Conservation (phyloP, 2,797 vertebrate species). For the Diplodus puntazzo region DNA sequence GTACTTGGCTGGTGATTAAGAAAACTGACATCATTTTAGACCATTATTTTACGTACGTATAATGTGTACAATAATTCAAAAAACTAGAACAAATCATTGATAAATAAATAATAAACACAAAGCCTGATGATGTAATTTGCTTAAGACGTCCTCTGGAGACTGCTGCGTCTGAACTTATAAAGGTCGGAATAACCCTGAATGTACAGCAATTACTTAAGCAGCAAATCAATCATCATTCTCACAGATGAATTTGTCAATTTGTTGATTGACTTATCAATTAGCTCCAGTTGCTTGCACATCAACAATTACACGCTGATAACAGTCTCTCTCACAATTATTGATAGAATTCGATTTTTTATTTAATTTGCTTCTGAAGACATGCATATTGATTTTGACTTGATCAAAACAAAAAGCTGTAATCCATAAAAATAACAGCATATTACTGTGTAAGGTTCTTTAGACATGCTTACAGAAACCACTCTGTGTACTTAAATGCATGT, state of each 20-base stretch:
- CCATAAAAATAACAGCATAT: not conserved
- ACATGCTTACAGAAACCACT: not conserved
- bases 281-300: not conserved
- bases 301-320: not conserved
- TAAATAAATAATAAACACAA: too few relatives aligned
- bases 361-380: not conserved
- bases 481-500: slow-evolving; percentile 21
- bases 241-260: not conserved
- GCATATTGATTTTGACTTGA: not conserved
- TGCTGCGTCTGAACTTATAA: too few relatives aligned
- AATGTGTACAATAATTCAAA: too few relatives aligned
- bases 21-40: too few relatives aligned
- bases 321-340: not conserved
- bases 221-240: not conserved
- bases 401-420: slow-evolving; percentile 3
- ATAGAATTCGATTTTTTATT: not conserved
- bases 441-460: not conserved
- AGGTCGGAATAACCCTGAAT: too few relatives aligned
- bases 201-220: not conserved
- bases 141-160: too few relatives aligned
- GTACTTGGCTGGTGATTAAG: too few relatives aligned
- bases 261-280: not conserved
- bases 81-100: too few relatives aligned
- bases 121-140: too few relatives aligned
- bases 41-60: too few relatives aligned